Base-by-base conservation (phyloP, 2,797 vertebrate genomes). In the Coregonus sp. region DNA sequence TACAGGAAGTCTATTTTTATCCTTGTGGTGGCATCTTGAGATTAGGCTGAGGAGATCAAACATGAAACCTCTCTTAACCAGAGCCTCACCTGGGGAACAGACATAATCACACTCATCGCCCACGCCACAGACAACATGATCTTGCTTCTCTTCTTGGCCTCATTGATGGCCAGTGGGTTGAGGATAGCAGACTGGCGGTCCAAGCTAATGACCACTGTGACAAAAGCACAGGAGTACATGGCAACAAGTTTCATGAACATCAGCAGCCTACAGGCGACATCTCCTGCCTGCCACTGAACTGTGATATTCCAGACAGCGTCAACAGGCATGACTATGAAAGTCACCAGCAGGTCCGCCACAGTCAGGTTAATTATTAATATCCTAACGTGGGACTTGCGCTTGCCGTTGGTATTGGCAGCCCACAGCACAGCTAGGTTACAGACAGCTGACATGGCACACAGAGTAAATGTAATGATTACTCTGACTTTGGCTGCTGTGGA, bases 281-380 rank as follows among this genome's bases (percentile, higher is more conserved):
- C 94, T 0, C 95, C 95, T 0, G 94, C 95, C 80, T 90, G 88
- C 95, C 95, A 96, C 90, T 95, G 94, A 74, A 96, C 93, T 0
- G 95, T 96, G 84, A 95, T 94, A 89, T 96, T 96, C 95, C 95
- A 96, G 75, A 80, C 92, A 0, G 94, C 95, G 80, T 96, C 95
- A 86, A 95, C 85, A 0, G 95, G 95, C 95, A 96, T 96, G 75
- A 95, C 95, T 16, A 96, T 93, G 80, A 95, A 95, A 16, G 95
- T 95, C 77, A 95, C 94, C 83, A 96, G 87, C 76, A 96, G 89
- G 84, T 96, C 95, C 0, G 95, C 95, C 33, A 90, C 89, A 0
- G 94, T 95, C 79, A 96, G 91, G 88, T 95, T 94, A 81, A 95
- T 92, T 18, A 96, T 95, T 15, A 96, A 90, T 77, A 94, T 94